A percentile compares a stretch with the other conserved stretches of the same genome.
Conservation (phyloP, 1,140 invertebrate genomes). For the Bombyx mori region DNA sequence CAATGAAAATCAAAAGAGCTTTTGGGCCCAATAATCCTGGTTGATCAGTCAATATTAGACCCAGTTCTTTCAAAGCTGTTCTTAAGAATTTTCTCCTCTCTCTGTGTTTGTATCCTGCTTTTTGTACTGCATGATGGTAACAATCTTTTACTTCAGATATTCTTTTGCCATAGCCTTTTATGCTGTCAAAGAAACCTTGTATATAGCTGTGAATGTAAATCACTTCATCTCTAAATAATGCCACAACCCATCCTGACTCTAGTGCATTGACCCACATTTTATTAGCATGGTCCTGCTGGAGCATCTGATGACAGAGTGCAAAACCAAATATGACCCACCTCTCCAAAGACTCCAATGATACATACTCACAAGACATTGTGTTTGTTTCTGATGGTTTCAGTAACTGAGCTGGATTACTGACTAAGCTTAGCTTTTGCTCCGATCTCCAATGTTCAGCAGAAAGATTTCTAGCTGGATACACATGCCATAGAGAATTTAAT, state of each 20-base stretch:
- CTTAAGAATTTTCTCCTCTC: constrained; percentile 97
- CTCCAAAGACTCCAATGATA: constrained; percentile 95
- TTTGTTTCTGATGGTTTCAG: constrained; percentile 95
- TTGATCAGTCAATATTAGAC: constrained; percentile 96
- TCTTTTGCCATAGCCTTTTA: constrained; percentile 95
- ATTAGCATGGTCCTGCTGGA: constrained; percentile 84
- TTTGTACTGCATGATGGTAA: constrained; percentile 90
- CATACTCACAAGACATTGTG: constrained; percentile 96
- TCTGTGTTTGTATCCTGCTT: constrained; percentile 90
- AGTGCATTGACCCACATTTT: constrained; percentile 94
- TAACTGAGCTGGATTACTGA: constrained; percentile 91
- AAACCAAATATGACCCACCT: constrained; percentile 97
- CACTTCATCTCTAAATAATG: constrained; percentile 97
- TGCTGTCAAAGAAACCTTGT: constrained; percentile 92
- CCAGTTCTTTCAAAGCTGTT: constrained; percentile 95
- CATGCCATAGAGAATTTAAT: constrained; percentile 86
- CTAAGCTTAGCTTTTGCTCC: constrained; percentile 94
- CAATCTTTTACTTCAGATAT: constrained; percentile 96
- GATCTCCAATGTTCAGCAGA: constrained; percentile 95
- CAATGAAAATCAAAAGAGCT: constrained; percentile 97
- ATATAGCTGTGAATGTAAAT: constrained; percentile 96
- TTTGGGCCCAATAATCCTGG: constrained; percentile 97
- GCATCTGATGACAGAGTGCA: constrained; percentile 88
- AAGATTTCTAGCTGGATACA: constrained; percentile 92
- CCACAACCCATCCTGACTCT: constrained; percentile 94